Conservation (phyloP, 2,888 invertebrate species). For the Unio pictorum region DNA sequence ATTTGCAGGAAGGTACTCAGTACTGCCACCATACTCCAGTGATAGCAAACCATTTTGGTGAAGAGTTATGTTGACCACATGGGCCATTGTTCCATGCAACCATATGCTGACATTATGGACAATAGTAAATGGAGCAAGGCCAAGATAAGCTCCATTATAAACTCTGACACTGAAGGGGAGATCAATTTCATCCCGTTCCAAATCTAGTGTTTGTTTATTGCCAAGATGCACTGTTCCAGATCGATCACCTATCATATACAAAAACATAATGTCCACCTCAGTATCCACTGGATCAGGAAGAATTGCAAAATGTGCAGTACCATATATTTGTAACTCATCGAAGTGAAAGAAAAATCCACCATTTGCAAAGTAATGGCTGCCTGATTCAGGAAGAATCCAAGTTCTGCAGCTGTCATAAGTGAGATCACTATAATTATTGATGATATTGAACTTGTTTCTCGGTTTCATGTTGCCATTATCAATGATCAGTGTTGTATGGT, state of each 20-base stretch:
- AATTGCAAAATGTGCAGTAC: conserved; percentile 48
- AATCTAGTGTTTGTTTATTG: conserved; percentile 47
- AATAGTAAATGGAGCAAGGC: conserved; percentile 51
- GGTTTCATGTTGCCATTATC: conserved; percentile 45
- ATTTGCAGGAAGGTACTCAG: conserved; percentile 24
- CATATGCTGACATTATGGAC: conserved; percentile 55
- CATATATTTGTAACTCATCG: conserved; percentile 54
- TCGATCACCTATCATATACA: conserved; percentile 60
- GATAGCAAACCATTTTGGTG: conserved; percentile 50
- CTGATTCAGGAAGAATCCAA: conserved; percentile 51
- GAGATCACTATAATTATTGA: conserved; percentile 41
- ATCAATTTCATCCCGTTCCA: conserved; percentile 48
- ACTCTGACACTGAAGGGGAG: conserved; percentile 51
- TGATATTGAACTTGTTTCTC: conserved; percentile 36
- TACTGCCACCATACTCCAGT: conserved; percentile 42
- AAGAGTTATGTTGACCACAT: conserved; percentile 49
- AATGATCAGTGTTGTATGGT: conserved; percentile 48
- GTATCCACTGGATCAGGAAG: conserved; percentile 34
- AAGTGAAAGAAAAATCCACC: conserved; percentile 40
- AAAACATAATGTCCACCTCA: conserved; percentile 44
- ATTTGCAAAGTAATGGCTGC: conserved; percentile 37
- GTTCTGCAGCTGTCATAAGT: conserved; percentile 46
- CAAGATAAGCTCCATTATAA: conserved; percentile 41
- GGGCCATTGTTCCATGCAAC: conserved; percentile 51
- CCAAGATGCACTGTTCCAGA: conserved; percentile 58